Percentiles rank a stretch among this genome's conserved stretches.
phyloP scores from a whole-genome alignment of 2,888 invertebrate genomes.

The Lysandra coridon region DNA sequence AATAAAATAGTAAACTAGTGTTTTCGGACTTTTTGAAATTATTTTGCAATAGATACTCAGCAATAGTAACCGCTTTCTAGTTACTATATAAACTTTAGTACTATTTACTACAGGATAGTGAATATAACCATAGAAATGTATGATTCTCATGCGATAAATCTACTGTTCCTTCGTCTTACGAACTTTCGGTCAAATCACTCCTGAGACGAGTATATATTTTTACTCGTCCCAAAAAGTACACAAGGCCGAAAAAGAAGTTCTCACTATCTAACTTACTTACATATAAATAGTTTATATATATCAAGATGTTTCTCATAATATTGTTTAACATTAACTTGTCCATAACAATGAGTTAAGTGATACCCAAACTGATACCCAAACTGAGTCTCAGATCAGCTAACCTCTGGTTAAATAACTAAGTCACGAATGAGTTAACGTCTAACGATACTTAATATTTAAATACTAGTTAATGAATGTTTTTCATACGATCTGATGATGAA shows the following conservation, averaged over 20 bases:
- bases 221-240: no score
- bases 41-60: no score
- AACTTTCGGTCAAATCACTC: no score
- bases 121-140: no score
- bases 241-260: no score
- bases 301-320: background rate
- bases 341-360: slow-evolving; percentile 27
- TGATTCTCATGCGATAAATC: no score
- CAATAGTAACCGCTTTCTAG: no score
- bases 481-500: background rate
- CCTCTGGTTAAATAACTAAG: slow-evolving; percentile 7
- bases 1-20: background rate
- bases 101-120: no score
- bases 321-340: slow-evolving; percentile 9
- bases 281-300: background rate
- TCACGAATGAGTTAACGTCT: background rate
- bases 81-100: no score
- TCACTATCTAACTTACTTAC: background rate
- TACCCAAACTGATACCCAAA: slow-evolving; percentile 2
- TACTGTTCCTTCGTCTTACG: no score
- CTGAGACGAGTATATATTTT: no score
- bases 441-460: background rate
- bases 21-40: no score
- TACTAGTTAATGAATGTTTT: background rate
- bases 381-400: slow-evolving; percentile 18